A percentile compares a stretch with the other conserved stretches of the same genome.
phyloP scores from a whole-genome alignment of 2,113 vertebrate genomes.

The Holacanthus passer region DNA sequence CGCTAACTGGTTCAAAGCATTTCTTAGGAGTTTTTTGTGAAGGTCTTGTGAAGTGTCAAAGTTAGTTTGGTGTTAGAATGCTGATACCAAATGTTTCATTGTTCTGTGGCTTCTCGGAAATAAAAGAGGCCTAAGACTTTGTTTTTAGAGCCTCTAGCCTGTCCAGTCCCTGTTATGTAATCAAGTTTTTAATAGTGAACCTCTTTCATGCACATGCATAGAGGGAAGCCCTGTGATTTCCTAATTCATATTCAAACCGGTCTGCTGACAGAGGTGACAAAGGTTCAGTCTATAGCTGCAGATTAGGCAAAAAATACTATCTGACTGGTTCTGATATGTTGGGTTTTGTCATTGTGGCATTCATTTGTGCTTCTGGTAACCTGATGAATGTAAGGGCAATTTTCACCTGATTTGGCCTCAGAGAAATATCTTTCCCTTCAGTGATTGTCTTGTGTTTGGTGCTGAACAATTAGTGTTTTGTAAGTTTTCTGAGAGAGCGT shows the following conservation, averaged over 20 bases:
- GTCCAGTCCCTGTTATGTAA: constrained; percentile 61
- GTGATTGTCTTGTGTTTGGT: neutral
- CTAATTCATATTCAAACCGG: constrained; percentile 15
- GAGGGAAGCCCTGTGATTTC: constrained; percentile 24
- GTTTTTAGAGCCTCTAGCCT: constrained; percentile 28
- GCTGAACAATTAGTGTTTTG: neutral
- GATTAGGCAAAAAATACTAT: neutral
- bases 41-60: constrained; percentile 36
- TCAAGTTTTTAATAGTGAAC: constrained; percentile 45
- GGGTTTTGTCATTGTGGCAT: neutral
- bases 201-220: constrained; percentile 52
- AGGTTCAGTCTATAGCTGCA: constrained; percentile 23
- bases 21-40: constrained; percentile 28
- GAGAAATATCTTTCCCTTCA: neutral
- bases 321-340: neutral
- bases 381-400: neutral
- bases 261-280: constrained; percentile 17
- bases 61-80: constrained; percentile 11
- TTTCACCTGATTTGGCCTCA: neutral
- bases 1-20: neutral
- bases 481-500: neutral
- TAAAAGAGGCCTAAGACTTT: constrained; percentile 52
- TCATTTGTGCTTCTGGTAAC: neutral
- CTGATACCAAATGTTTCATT: constrained; percentile 53
- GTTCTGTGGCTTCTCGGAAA: constrained; percentile 37